These are phyloP conservation scores for Sclerurus mexicanus DNA, from an alignment of 2,113 vertebrate genomes.

Conservation along the genomic window DNA sequence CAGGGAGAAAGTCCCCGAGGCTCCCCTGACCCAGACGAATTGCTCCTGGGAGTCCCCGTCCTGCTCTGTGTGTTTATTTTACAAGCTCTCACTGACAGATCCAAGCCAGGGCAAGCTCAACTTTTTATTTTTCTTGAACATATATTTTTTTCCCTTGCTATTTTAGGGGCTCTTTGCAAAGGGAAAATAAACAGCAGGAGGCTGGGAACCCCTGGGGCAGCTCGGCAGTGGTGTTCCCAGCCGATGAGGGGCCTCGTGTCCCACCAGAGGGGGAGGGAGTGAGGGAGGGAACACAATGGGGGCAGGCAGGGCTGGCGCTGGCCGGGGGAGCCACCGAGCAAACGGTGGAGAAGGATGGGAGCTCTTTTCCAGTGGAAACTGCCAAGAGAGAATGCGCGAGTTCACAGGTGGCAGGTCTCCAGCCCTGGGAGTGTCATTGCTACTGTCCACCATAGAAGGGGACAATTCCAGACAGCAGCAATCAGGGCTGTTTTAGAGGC, in stretches of 20 bases:
- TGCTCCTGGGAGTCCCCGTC: neutral
- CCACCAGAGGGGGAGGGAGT: neutral
- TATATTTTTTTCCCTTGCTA: neutral
- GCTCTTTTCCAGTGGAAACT: neutral
- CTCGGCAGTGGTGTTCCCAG: neutral
- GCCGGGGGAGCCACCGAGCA: neutral
- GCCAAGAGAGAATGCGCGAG: neutral
- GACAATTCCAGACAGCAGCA: neutral
- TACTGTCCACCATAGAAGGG: neutral
- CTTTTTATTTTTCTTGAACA: slow-evolving; percentile 12
- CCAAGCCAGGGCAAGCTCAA: neutral
- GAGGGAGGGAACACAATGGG: neutral
- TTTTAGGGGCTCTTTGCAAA: slow-evolving; percentile 48
- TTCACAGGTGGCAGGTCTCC: neutral
- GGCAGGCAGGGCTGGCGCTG: neutral
- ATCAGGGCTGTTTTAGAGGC: neutral
- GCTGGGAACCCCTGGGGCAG: neutral
- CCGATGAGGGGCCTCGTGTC: neutral
- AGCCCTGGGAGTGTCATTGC: neutral
- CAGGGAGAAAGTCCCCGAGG: neutral
- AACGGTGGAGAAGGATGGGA: neutral
- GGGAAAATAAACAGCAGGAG: slow-evolving; percentile 61
- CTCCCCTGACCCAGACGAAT: neutral
- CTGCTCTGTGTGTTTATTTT: slow-evolving; percentile 52
- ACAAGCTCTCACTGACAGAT: slow-evolving; percentile 7